Evolutionary conservation across 1,140 invertebrate species (phyloP), one percentile per base, ranked within the genome.

Genomic region (Phthorimaea operculella): DNA sequence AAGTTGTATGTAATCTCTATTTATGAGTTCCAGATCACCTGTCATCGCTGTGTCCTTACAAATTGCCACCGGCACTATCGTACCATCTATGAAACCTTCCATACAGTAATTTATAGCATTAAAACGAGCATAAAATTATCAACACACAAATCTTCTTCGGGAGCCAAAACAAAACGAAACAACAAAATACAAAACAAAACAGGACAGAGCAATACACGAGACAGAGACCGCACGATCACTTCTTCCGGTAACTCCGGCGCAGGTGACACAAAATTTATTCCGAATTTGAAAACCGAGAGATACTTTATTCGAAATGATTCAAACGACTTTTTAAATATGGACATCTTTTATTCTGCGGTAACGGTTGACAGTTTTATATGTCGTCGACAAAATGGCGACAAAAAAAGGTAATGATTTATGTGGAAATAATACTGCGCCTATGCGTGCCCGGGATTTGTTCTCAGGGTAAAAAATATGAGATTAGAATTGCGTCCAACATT

Each of bases 231-330:
- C 52, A 33, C 7, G 49, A 54, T 64, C 64, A 69, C 68, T 79
- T 79, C 78, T 83, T 83, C 80, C 80, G 80, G 80, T 74, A 74
- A 76, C 76, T 70, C 68, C 51, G 65, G 68, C 73, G 80, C 80
- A 83, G 80, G 80, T 83, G 80, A 83, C 80, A 82, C 70, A 59
- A 82, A 83, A 83, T 83, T 83, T 83, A 83, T 83, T 83, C 80
- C 68, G 73, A 80, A 82, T 80, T 82, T 82, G 74, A 82, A 80
- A 83, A 79, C 68, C 80, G 73, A 76, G 72, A 73, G 70, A 79
- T 81, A 81, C 80, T 76, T 80, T 76, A 81, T 81, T 68, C 68
- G 77, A 70, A 71, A 78, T 72, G 71, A 78, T 76, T 76, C 76
- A 82, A 82, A 83, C 77, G 77, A 70, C 79, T 79, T 82, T 83